These are phyloP conservation scores for Drosophila ustulata DNA, from an alignment of 2,888 invertebrate genomes.

Conservation along the genomic window DNA sequence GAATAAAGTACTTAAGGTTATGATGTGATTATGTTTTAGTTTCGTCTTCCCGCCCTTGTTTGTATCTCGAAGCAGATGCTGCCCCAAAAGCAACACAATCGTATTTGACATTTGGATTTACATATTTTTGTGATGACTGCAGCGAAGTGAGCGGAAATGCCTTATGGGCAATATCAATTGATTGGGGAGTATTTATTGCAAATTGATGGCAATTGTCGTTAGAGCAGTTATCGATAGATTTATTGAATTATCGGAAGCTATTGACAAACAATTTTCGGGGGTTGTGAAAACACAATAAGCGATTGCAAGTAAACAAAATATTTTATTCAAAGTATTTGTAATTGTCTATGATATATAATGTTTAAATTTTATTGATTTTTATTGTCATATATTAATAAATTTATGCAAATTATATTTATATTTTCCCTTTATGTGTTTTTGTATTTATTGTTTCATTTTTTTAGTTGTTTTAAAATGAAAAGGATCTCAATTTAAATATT, in stretches of 20 bases:
- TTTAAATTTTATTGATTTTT: no score
- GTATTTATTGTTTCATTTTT: no score
- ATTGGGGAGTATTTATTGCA: background rate
- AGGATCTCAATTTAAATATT: no score
- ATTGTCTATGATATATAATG: no score
- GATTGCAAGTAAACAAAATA: no score
- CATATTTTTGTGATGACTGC: background rate
- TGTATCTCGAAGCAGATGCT: background rate
- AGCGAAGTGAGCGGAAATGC: background rate
- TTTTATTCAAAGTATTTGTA: no score
- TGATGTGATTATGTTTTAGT: conserved; percentile 63
- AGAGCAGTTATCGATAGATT: background rate
- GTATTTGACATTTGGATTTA: conserved; percentile 8
- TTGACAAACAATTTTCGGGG: background rate
- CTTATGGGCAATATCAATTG: background rate
- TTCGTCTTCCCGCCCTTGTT: background rate
- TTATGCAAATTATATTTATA: no score
- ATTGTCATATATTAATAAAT: no score
- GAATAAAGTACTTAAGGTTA: conserved; percentile 62
- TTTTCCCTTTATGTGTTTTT: no score
- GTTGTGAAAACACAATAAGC: background rate
- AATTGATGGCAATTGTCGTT: background rate
- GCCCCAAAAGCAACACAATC: conserved; percentile 1
- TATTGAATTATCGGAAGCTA: background rate
- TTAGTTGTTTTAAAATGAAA: no score